A percentile compares a stretch with the other conserved stretches of the same genome.
Evolutionary conservation across 2,888 invertebrate genomes (phyloP).

Genomic region (Halocaridina rubra): DNA sequence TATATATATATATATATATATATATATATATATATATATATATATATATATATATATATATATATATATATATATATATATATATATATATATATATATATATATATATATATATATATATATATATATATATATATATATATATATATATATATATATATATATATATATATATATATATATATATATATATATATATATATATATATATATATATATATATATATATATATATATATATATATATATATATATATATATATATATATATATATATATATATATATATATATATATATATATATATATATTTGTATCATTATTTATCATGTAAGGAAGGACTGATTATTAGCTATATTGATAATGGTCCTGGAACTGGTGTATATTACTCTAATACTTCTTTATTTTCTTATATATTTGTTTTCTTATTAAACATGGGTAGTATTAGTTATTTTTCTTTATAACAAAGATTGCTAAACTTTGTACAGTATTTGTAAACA

Average conservation of each 20-base stretch:
- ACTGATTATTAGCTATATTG: too few relatives aligned
- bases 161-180: background rate
- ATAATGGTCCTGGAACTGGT: too few relatives aligned
- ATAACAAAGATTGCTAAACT: too few relatives aligned
- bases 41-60: background rate
- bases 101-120: constrained; percentile 20
- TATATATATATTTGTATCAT: background rate
- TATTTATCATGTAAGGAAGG: background rate
- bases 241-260: background rate
- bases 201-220: background rate
- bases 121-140: constrained; percentile 15
- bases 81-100: background rate
- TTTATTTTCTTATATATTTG: too few relatives aligned
- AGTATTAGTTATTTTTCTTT: too few relatives aligned
- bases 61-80: background rate
- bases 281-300: background rate
- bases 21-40: constrained; percentile 3
- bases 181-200: background rate
- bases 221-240: background rate
- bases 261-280: background rate
- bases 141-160: background rate
- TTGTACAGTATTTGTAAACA: too few relatives aligned
- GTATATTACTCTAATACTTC: too few relatives aligned
- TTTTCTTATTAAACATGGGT: too few relatives aligned
- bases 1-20: constrained; percentile 2